Conservation (phyloP, 2,888 invertebrate species). For the Fabriciana adippe region DNA sequence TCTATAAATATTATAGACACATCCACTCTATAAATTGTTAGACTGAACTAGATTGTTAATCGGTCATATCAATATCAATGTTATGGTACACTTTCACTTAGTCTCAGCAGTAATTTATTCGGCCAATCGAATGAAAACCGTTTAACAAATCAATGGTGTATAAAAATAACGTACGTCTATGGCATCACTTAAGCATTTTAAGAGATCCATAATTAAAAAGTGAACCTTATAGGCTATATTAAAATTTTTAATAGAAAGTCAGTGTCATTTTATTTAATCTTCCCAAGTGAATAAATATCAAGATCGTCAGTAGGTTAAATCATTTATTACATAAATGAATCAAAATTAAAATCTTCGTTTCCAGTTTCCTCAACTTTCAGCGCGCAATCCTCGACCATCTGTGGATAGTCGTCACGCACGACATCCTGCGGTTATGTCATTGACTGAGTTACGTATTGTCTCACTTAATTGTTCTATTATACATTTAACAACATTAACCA, state of each 20-base stretch:
- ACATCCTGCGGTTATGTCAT: conserved; percentile 27
- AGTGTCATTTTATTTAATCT: too few species aligned
- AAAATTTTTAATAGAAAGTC: background rate
- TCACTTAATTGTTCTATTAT: conserved; percentile 13
- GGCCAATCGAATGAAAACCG: conserved; percentile 35
- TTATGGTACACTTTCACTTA: conserved; percentile 49
- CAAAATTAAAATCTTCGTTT: background rate
- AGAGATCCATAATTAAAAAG: background rate
- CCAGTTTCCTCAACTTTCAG: background rate
- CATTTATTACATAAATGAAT: background rate
- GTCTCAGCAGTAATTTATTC: conserved; percentile 32
- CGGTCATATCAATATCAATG: conserved; percentile 13
- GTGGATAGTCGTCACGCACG: conserved; percentile 29
- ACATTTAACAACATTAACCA: background rate
- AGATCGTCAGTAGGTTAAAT: too few species aligned
- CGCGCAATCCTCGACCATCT: background rate
- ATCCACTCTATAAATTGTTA: too few species aligned
- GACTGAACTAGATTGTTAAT: conserved; percentile 3
- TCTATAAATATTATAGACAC: too few species aligned
- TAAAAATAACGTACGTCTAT: conserved; percentile 26
- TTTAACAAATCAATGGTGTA: conserved; percentile 47
- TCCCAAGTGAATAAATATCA: too few species aligned
- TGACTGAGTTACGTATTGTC: conserved; percentile 27
- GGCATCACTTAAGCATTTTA: conserved; percentile 7
- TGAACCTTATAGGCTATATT: background rate